Evolutionary conservation across 2,797 vertebrate species (phyloP), one percentile per base, ranked within the genome.

Genomic region (Mareca strepera): DNA sequence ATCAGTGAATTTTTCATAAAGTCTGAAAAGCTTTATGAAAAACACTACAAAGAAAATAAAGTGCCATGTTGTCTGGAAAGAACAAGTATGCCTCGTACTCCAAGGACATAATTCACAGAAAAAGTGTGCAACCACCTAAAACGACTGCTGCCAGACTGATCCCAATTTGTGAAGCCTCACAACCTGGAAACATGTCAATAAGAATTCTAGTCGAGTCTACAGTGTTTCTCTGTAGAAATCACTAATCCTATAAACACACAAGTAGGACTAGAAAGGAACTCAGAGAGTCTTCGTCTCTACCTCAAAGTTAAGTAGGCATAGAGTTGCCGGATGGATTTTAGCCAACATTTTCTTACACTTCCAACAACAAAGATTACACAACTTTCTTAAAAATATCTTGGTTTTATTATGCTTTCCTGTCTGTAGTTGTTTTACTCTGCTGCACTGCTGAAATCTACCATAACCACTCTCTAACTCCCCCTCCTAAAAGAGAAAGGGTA

Each of bases 351-450:
- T 69, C 33, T 56, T 33, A 52, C 12, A 33, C 6, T 37, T 46
- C 14, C 26, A 52, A 73, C 82, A 18, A 0, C 8, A 52, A 82
- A 41, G 6, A 37, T 20, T 53, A 14, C 2, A 43, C 3, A 50
- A 37, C 1, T 17, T 22, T 91, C 15, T 37, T 43, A 3, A 91
- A 72, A 82, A 73, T 17, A 59, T 35, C 11, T 26, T 58, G 3
- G 0, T 1, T 53, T 70, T 62, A 15, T 62, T 62, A 53, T 10
- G 1, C 2, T 8, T 69, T 83, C 12, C 5, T 6, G 67, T 46
- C 44, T 46, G 44, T 22, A 46, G 44, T 46, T 46, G 44, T 46
- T 46, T 46, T 46, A 46, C 44, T 46, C 44, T 46, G 44, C 44
- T 46, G 22, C 44, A 46, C 44, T 22, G 11, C 21, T 46, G 44